Base-by-base conservation (phyloP, 2,113 vertebrate genomes). In the Geococcyx californianus region DNA sequence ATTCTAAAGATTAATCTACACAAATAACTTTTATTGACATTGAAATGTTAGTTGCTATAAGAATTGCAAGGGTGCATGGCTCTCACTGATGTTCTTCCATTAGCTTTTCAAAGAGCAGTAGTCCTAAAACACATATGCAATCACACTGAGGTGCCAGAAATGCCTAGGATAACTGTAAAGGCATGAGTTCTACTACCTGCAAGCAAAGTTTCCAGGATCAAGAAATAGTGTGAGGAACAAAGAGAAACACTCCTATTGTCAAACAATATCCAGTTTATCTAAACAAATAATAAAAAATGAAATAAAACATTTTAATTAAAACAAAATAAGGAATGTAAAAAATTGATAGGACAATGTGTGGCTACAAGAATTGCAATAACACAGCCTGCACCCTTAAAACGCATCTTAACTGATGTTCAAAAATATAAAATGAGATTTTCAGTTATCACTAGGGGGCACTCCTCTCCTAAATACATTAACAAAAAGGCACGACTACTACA, bases 361-460 rank as follows among this genome's bases (percentile, higher is more conserved):
- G n/a, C 47, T 7, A 40, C 11, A 69, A 42, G 29, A 51, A 63
- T 1, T 68, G 13, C 8, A 21, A 7, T 59, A 29, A 19, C 25
- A 28, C 11, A 0, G 34, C 19, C 47, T 42, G 19, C 24, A 17
- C 21, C 6, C 51, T 36, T 72, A 23, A 67, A 67, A 26, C 20
- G 11, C 26, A 5, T 28, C 34, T 20, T 38, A 9, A 11, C 7
- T 6, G 33, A 25, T n/a, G 34, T 3, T 25, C 3, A 1, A 6
- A 5, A 42, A 54, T 28, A 24, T 7, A 11, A n/a, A 58, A 17
- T 4, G 38, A 13, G 15, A 36, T 49, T 83, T 49, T 60, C 40
- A 33, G 38, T 31, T 23, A 68, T 96, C 96, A 93, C 95, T 94
- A 96, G 96, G 90, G 94, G 95, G 95, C 92, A 90, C 44, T 82